Evolutionary conservation across 2,888 invertebrate species (phyloP), one percentile per base, ranked within the genome.

Genomic region (Ryuthela nishihirai): DNA sequence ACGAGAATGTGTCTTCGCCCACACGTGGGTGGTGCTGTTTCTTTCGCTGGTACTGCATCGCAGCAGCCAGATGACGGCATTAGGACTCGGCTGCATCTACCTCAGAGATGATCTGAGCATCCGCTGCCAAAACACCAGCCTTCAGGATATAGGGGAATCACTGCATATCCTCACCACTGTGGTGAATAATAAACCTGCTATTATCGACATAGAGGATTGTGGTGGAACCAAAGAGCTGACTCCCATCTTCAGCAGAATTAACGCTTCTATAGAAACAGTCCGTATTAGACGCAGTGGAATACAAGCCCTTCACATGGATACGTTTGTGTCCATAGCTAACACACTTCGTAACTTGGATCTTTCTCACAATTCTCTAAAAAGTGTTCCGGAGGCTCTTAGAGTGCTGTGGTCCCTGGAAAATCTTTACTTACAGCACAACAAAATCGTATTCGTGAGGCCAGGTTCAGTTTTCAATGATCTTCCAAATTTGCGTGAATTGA

Each of bases 61-160:
- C n/a, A n/a, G n/a, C n/a, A n/a, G n/a, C n/a, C n/a, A n/a, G n/a
- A n/a, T n/a, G n/a, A n/a, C n/a, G n/a, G n/a, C n/a, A n/a, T 47
- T 23, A 2, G 46, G 34, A 12, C 34, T 29, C 3, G 55, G 45
- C 1, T 56, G 56, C 21, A 39, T 45, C 6, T 56, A 50, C 34
- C 35, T 45, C 12, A 20, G 56, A 12, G 56, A 56, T 26, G 56
- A 50, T 40, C 50, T 35, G 7, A 56, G 40, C 45, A 50, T 56
- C 12, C 40, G 45, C n/a, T 56, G 56, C 35, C 45, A 50, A 24
- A 50, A 56, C 35, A 36, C 56, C 21, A 50, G 44, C n/a, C 29
- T 56, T 7, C 10, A 15, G 3, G 50, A 56, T 40, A 29, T 56
- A 6, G 26, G 39, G 3, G 50, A 56, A n/a, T 44, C 56, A 3